Evolutionary conservation across 1,140 invertebrate species (phyloP).

Genomic region (Drosophila kohkoa): DNA sequence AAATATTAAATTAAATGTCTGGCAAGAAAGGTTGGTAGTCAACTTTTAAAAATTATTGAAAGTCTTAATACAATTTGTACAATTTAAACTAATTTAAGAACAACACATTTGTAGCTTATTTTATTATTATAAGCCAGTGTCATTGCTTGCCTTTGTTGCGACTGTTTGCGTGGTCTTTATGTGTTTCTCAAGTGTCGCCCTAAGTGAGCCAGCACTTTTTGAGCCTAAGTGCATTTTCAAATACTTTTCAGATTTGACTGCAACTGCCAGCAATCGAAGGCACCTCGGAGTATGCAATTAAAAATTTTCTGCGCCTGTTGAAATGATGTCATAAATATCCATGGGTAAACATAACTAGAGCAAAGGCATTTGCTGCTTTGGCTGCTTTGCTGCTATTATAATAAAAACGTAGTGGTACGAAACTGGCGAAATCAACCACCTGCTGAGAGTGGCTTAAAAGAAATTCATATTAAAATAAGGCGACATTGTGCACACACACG

Average conservation of each 20-base stretch:
- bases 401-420: constrained; percentile 17
- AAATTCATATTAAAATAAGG: constrained; percentile 35
- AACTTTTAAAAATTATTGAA: background rate
- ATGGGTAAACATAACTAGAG: constrained; percentile 30
- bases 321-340: constrained; percentile 56
- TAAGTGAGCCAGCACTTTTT: background rate
- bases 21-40: background rate
- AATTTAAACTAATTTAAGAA: background rate
- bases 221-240: constrained; percentile 63
- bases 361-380: background rate
- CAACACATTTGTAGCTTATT: background rate
- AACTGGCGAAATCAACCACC: constrained; percentile 27
- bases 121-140: constrained; percentile 6
- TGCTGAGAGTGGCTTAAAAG: constrained; percentile 1
- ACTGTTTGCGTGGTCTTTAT: constrained; percentile 16
- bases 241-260: constrained; percentile 39
- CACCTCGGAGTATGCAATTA: constrained; percentile 56
- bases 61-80: background rate
- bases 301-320: constrained; percentile 33
- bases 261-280: constrained; percentile 39
- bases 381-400: background rate
- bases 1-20: constrained; percentile 17
- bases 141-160: constrained; percentile 38
- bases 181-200: constrained; percentile 23
- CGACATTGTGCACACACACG: constrained; percentile 16